Conservation (phyloP, 2,113 vertebrate species). For the Malurus melanocephalus region DNA sequence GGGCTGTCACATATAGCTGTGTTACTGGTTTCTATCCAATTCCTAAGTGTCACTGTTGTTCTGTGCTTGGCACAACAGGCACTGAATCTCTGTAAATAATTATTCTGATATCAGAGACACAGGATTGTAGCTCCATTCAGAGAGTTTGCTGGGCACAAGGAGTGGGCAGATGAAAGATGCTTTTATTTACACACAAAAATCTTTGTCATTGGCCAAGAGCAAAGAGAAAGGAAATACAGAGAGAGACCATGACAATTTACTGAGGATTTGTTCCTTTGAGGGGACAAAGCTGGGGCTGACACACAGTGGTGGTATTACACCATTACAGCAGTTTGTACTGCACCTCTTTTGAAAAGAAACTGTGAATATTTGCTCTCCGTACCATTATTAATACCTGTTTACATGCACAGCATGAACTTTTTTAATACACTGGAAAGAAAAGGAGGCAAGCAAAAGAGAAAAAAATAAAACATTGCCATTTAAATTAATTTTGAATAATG, state of each 20-base stretch:
- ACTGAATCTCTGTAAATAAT: not conserved
- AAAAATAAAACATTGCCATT: not conserved
- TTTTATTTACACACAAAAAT: constrained; percentile 31
- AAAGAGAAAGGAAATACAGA: not conserved
- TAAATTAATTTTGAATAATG: not conserved
- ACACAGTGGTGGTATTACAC: not conserved
- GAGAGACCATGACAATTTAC: not conserved
- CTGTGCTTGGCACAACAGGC: not conserved
- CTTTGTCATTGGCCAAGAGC: not conserved
- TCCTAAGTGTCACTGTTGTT: not conserved
- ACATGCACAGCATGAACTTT: not conserved
- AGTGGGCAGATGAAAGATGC: not conserved
- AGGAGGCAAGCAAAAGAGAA: not conserved
- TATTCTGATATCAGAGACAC: constrained; percentile 28
- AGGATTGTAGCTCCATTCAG: not conserved
- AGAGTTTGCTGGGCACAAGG: not conserved
- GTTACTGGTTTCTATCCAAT: not conserved
- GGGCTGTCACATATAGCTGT: not conserved
- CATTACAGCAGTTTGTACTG: not conserved
- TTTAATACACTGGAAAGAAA: not conserved
- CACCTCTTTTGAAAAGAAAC: not conserved
- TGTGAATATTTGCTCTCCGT: not conserved
- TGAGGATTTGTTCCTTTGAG: not conserved
- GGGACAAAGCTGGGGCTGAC: not conserved
- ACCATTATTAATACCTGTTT: not conserved